phyloP scores from a whole-genome alignment of 2,113 vertebrate species.

The Pseudorasbora parva region DNA sequence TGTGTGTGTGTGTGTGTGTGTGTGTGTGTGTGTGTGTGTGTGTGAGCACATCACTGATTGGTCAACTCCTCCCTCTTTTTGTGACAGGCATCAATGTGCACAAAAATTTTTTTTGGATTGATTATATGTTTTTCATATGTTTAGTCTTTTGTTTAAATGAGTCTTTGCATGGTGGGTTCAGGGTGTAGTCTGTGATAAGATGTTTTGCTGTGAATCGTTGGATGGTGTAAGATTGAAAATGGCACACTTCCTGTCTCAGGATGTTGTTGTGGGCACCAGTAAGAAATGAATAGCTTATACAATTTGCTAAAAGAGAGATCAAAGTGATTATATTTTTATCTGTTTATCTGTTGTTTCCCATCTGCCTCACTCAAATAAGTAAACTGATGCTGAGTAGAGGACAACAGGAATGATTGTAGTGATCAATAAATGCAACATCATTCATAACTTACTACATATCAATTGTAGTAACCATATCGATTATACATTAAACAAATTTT shows the following conservation, averaged over 20 bases:
- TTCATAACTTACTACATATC: too few relatives aligned
- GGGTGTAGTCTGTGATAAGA: background rate
- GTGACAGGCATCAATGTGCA: too few relatives aligned
- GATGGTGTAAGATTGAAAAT: constrained; percentile 26
- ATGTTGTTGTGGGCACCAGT: constrained; percentile 50
- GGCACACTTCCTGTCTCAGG: constrained; percentile 69
- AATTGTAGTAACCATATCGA: too few relatives aligned
- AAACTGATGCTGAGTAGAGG: too few relatives aligned
- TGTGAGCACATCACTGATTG: too few relatives aligned
- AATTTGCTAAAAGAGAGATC: background rate
- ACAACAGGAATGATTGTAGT: too few relatives aligned
- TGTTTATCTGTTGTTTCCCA: background rate
- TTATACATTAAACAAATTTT: background rate
- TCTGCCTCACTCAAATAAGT: background rate
- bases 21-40: too few relatives aligned
- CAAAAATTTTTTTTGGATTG: too few relatives aligned
- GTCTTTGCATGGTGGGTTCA: background rate
- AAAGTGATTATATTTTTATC: background rate
- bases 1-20: too few relatives aligned
- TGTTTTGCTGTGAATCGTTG: constrained; percentile 2
- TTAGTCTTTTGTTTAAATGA: background rate
- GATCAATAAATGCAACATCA: too few relatives aligned
- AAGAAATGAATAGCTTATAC: background rate
- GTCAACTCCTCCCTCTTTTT: too few relatives aligned
- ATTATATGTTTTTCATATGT: background rate